Evolutionary conservation across 2,888 invertebrate genomes (phyloP), one percentile per base, ranked within the genome.

Genomic region (Germaria angustata): DNA sequence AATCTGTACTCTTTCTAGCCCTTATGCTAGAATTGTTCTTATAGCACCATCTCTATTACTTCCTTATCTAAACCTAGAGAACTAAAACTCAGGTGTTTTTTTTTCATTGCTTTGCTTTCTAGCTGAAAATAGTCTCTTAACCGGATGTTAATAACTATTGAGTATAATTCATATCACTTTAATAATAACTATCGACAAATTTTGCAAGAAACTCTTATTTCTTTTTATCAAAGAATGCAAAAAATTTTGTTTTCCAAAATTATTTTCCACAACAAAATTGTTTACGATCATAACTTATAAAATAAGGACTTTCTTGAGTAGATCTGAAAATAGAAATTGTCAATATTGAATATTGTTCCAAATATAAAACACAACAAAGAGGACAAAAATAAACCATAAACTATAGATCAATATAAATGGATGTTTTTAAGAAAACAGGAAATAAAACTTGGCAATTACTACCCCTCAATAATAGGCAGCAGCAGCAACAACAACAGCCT

Each of bases 371-470:
- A 55, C 17, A 57, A 66, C 2, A 32, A 39, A 55, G 46, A 41
- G 39, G 2, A 76, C 66, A 32, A 76, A 77, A 77, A 68, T 59
- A 77, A 77, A 77, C 68, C 68, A 77, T 68, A 68, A 77, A 77
- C 76, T 68, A 61, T 51, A 41, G 22, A 4, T 41, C 59, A 51
- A 59, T 61, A 59, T 15, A 32, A 24, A 68, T 51, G 59, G 39
- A 66, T 66, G 11, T 34, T 57, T 59, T 36, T 55, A n/a, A 24
- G 17, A 24, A 44, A 68, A 68, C 73, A 75, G 73, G 66, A 77
- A 55, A 68, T 77, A 77, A 32, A 68, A 78, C 46, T 69, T 69
- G 44, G 69, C 73, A 73, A 61, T 68, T 61, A 53, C 24, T 68
- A 73, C 28, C 46, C 73, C 49, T 63, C 53, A 53, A 63, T 36